Evolutionary conservation across 2,797 vertebrate species (phyloP).

Genomic region (Cossypha heuglini): DNA sequence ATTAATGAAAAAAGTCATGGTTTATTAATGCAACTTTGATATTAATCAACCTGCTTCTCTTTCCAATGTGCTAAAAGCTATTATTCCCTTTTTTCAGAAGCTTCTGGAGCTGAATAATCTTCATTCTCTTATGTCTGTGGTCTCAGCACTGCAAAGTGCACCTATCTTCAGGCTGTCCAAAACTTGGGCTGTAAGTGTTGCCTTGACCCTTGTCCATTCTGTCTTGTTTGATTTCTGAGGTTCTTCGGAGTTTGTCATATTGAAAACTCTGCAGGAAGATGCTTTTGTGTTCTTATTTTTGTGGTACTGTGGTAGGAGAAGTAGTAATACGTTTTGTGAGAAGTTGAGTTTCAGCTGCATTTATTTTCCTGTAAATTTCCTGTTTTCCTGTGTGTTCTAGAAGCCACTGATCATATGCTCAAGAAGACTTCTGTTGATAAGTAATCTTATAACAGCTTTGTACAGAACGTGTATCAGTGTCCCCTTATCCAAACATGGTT

Average conservation of each 20-base stretch:
- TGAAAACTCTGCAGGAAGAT: neutral
- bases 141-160: constrained; percentile 93
- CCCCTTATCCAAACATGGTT: neutral
- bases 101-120: constrained; percentile 94
- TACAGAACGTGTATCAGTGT: neutral
- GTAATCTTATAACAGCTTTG: neutral
- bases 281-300: neutral
- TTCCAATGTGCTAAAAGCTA: neutral
- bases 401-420: neutral
- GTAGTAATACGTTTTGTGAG: neutral
- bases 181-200: constrained; percentile 92
- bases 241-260: neutral
- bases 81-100: constrained; percentile 78
- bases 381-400: neutral
- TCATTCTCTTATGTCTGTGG: constrained; percentile 93
- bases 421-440: neutral
- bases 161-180: constrained; percentile 96
- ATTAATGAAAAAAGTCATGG: neutral
- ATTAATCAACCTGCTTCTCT: neutral
- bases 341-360: neutral
- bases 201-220: neutral
- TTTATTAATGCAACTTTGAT: neutral
- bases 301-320: neutral
- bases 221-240: neutral
- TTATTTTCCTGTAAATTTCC: neutral